Evolutionary conservation across 2,888 invertebrate genomes (phyloP), one percentile per base, ranked within the genome.

Genomic region (Thecophora atra): DNA sequence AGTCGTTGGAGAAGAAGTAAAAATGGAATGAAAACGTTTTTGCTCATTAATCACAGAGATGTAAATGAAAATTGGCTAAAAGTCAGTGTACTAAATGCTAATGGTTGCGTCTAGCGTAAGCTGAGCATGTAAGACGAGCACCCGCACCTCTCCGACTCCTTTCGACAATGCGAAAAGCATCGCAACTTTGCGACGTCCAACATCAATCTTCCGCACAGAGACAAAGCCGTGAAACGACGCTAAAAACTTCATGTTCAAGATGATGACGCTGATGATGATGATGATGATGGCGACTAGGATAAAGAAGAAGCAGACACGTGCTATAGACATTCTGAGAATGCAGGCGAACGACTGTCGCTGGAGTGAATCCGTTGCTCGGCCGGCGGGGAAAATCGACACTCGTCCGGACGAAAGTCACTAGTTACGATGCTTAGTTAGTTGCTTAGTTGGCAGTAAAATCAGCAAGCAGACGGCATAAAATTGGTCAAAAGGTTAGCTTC

Each of bases 401-500:
- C 47, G 47, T 17, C 47, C 47, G 17, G 47, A 11, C 13, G 3
- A 6, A 26, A 15, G 11, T 58, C 4, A 15, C 26, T 58, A 15
- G 58, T 58, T 58, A n/a, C n/a, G n/a, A n/a, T n/a, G 11, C 3
- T 58, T 54, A n/a, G 21, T 54, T 21, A 54, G 11, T 13, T 54
- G 28, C 26, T 58, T 54, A 54, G 11, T 54, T 54, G 24, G 13
- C 54, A 54, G 54, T n/a, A 54, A 54, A 54, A 54, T 11, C 21
- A 21, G n/a, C 19, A 54, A 54, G 15, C 13, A 47, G 47, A 52
- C 42, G 44, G 24, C 54, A n/a, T 15, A 11, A 68, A 81, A 79
- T 76, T 82, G 81, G 81, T 81, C 81, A 81, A 82, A 82, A 81
- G 81, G 82, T 81, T 81, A 81, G 81, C 51, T 28, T 21, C 5